A percentile compares a stretch with the other conserved stretches of the same genome.
phyloP scores from a whole-genome alignment of 2,888 invertebrate species.

The Tetragonula carbonaria region DNA sequence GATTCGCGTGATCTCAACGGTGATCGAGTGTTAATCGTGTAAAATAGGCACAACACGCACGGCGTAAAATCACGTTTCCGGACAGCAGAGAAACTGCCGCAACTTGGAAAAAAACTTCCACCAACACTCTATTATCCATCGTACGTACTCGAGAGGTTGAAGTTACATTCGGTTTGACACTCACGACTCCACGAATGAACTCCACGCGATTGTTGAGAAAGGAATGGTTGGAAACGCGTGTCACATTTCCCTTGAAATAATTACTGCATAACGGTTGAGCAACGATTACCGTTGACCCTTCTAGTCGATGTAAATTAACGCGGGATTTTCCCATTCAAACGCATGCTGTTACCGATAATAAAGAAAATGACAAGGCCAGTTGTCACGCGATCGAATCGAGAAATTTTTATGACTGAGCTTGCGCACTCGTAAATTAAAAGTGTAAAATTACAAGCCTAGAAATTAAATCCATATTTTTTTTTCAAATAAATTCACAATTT shows the following conservation, averaged over 20 bases:
- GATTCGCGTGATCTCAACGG: slow-evolving; percentile 20
- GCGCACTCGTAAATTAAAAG: too few species aligned
- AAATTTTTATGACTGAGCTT: neutral
- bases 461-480: too few species aligned
- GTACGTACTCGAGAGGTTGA: neutral
- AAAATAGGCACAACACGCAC: slow-evolving; percentile 2
- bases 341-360: neutral
- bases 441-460: too few species aligned
- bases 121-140: slow-evolving; percentile 26
- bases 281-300: slow-evolving; percentile 10
- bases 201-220: slow-evolving; percentile 6
- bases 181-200: slow-evolving; percentile 14
- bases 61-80: slow-evolving; percentile 22
- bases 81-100: slow-evolving; percentile 13
- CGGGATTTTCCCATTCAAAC: neutral
- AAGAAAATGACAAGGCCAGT: neutral
- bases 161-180: slow-evolving; percentile 12
- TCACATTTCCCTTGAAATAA: slow-evolving; percentile 9
- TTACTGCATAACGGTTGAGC: slow-evolving; percentile 26
- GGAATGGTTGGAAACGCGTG: slow-evolving; percentile 6
- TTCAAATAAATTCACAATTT: too few species aligned
- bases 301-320: neutral
- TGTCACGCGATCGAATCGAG: too few species aligned
- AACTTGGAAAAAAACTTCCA: slow-evolving; percentile 25
- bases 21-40: slow-evolving; percentile 21